phyloP scores from a whole-genome alignment of 2,113 vertebrate species.

The Anseranas semipalmata region DNA sequence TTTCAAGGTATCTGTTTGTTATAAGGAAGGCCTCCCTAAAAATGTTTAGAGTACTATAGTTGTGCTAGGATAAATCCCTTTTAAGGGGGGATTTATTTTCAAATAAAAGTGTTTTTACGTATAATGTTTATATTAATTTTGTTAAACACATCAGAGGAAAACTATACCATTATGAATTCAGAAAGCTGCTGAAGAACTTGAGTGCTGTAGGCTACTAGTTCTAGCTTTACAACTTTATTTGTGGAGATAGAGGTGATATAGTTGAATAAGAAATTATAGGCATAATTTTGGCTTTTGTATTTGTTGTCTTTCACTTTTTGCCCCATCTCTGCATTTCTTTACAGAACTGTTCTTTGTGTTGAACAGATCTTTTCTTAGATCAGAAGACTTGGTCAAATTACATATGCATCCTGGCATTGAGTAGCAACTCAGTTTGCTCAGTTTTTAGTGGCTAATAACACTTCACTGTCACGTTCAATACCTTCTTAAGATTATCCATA shows the following conservation, averaged over 20 bases:
- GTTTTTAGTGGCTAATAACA: background rate
- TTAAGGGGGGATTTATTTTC: background rate
- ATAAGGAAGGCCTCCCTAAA: background rate
- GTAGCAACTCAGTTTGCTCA: background rate
- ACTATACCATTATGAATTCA: background rate
- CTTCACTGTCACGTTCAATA: background rate
- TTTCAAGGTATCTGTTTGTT: background rate
- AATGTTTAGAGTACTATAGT: background rate
- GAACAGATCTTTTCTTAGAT: background rate
- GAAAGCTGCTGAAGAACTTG: background rate
- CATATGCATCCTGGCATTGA: background rate
- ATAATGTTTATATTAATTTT: background rate
- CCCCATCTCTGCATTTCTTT: background rate
- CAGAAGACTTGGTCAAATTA: background rate
- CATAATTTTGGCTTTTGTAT: background rate
- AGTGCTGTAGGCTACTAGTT: background rate
- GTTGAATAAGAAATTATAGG: background rate
- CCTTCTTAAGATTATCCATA: background rate
- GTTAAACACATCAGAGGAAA: background rate
- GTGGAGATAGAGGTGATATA: background rate
- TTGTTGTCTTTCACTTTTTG: background rate
- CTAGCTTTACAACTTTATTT: background rate
- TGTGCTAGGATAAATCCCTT: background rate
- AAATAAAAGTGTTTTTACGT: background rate
- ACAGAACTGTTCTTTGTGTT: background rate